Percentiles rank a stretch among this genome's conserved stretches.
phyloP scores from a whole-genome alignment of 2,113 vertebrate genomes.

The Callaeas wilsoni region DNA sequence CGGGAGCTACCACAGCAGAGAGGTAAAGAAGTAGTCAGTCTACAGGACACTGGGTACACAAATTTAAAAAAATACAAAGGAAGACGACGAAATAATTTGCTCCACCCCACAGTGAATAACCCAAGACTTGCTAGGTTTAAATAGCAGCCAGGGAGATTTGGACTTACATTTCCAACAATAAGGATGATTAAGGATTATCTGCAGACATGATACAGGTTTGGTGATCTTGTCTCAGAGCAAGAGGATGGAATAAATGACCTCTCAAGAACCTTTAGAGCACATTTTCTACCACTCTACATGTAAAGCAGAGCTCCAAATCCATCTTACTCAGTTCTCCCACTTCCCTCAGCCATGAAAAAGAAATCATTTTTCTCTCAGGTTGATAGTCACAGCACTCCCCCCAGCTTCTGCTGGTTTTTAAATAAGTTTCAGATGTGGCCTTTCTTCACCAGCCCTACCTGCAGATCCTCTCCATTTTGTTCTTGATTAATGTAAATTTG shows the following conservation, averaged over 20 bases:
- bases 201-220: background rate
- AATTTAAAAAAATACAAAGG: background rate
- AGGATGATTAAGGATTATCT: background rate
- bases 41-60: background rate
- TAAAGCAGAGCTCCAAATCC: background rate
- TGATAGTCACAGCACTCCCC: background rate
- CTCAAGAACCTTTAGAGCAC: background rate
- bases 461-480: background rate
- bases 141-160: background rate
- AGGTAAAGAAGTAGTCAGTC: background rate
- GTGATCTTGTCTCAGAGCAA: background rate
- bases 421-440: background rate
- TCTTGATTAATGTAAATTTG: background rate
- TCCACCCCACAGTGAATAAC: background rate
- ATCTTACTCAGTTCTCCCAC: background rate
- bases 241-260: background rate
- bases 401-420: background rate
- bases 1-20: background rate
- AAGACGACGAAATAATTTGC: background rate
- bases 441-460: background rate
- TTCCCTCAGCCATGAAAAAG: background rate
- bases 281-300: background rate
- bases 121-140: background rate
- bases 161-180: background rate
- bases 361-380: background rate